Conservation (phyloP, 2,113 vertebrate species). For the Thamnophis sirtalis region DNA sequence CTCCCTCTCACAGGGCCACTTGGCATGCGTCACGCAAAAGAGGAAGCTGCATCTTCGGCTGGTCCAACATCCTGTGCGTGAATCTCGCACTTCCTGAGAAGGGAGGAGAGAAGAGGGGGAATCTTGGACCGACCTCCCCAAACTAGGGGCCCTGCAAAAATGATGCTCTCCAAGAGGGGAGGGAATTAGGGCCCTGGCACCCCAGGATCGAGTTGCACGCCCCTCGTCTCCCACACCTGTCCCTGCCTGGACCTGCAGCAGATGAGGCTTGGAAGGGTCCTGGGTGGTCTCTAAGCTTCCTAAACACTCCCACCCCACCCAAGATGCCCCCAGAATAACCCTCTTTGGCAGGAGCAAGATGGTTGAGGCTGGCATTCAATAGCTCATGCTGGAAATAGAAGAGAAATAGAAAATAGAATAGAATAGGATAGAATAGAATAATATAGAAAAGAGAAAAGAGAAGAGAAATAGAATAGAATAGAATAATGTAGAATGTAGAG, state of each 20-base stretch:
- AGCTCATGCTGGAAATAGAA: not conserved
- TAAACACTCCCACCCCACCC: not conserved
- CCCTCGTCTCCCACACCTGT: not conserved
- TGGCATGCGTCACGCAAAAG: not conserved
- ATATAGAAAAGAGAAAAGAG: too few relatives aligned
- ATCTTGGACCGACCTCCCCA: not conserved
- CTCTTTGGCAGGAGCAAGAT: not conserved
- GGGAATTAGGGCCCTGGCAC: not conserved
- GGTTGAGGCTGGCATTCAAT: not conserved
- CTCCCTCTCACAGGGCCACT: not conserved
- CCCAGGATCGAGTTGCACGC: not conserved
- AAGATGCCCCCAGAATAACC: not conserved
- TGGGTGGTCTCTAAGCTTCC: not conserved
- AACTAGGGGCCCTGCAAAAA: not conserved
- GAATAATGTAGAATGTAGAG: too few relatives aligned
- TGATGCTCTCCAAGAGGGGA: too few relatives aligned
- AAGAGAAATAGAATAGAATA: too few relatives aligned
- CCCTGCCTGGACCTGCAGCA: not conserved
- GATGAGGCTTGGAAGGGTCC: not conserved
- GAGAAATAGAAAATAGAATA: too few relatives aligned
- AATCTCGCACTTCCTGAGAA: not conserved
- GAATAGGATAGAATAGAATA: too few relatives aligned
- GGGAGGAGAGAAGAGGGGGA: not conserved
- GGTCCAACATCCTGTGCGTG: not conserved
- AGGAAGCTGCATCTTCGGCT: not conserved